Conservation (phyloP, 1,140 invertebrate species). For the Papilio aristodemus region DNA sequence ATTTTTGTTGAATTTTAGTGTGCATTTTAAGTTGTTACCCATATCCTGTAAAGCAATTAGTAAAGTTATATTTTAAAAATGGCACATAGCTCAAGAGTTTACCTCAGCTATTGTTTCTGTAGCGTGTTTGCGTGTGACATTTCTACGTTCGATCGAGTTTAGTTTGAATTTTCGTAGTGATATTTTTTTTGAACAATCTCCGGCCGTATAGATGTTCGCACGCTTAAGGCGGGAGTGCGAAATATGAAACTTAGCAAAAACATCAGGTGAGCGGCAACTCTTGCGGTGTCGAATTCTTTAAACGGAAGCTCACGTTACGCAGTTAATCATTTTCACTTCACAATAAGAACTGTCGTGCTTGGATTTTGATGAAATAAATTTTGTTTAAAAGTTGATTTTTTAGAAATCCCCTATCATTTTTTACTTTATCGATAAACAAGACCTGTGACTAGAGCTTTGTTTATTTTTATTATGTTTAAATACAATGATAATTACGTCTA, state of each 20-base stretch:
- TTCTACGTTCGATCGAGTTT: slow-evolving; percentile 5
- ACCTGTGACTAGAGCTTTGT: no score
- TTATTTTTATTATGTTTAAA: no score
- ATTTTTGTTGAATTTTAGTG: no score
- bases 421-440: no score
- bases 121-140: background rate
- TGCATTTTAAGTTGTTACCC: no score
- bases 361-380: background rate
- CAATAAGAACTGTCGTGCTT: background rate
- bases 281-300: slow-evolving; percentile 39
- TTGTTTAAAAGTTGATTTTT: background rate
- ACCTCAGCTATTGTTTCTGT: no score
- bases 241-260: slow-evolving; percentile 48
- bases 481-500: no score
- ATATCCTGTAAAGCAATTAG: no score
- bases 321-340: slow-evolving; percentile 14
- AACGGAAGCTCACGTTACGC: slow-evolving; percentile 14
- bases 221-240: slow-evolving; percentile 49
- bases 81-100: no score
- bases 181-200: slow-evolving; percentile 38
- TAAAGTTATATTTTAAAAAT: no score
- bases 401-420: no score
- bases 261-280: slow-evolving; percentile 40
- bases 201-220: slow-evolving; percentile 38
- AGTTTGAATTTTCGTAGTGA: slow-evolving; percentile 41